Evolutionary conservation across 2,888 invertebrate genomes (phyloP).

Genomic region (Lasioglossum leucozonium): DNA sequence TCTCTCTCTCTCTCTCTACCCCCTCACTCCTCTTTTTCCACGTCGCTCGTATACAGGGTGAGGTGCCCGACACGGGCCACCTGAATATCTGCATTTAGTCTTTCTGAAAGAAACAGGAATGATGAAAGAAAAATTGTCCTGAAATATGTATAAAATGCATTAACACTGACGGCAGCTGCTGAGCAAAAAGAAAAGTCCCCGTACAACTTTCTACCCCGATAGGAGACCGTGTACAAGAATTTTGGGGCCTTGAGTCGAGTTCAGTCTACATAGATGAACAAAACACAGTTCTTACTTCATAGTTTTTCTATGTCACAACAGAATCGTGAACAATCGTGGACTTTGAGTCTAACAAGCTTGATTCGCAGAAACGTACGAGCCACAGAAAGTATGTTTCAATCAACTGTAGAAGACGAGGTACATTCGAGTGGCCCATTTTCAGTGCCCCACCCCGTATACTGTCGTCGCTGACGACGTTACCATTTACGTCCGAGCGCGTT

Average conservation of each 20-base stretch:
- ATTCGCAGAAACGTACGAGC: not conserved
- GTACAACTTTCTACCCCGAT: no score
- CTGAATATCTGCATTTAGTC: not conserved
- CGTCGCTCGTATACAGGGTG: constrained; percentile 21
- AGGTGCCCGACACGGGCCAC: not conserved
- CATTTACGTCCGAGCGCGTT: constrained; percentile 63
- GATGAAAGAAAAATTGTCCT: not conserved
- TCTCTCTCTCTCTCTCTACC: constrained; percentile 36
- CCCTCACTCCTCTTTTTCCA: constrained; percentile 29
- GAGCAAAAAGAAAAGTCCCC: no score
- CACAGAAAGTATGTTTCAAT: not conserved
- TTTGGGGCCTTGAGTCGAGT: no score
- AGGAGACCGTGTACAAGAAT: no score
- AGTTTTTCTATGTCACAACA: no score
- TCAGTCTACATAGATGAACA: no score
- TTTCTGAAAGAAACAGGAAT: no score
- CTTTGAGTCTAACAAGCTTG: not conserved
- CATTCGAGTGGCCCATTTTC: not conserved
- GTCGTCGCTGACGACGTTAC: constrained; percentile 43
- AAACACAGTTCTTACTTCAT: no score
- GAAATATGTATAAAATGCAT: not conserved
- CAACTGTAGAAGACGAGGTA: not conserved
- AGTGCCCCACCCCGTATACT: constrained; percentile 6
- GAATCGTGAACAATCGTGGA: no score
- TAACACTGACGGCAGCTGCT: no score